Conservation (phyloP, 2,888 invertebrate genomes). For the Drosophila trichaetosa region DNA sequence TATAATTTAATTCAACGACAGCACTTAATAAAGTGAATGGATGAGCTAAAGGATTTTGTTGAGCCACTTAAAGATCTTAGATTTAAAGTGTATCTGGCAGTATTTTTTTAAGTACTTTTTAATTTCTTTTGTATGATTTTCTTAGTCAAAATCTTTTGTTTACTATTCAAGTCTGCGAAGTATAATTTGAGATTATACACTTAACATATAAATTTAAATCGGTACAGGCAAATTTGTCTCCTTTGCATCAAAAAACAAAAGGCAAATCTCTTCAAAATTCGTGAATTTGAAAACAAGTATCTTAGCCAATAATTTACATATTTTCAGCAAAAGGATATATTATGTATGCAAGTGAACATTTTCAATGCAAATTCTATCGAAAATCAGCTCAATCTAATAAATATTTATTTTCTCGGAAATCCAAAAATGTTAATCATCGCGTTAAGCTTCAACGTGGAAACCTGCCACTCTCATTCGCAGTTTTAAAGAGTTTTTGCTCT, state of each 20-base stretch:
- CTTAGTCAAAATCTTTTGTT: neutral
- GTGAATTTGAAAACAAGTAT: neutral
- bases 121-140: neutral
- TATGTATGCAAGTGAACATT: neutral
- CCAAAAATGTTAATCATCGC: neutral
- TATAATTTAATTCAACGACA: neutral
- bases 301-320: neutral
- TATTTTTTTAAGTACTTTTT: neutral
- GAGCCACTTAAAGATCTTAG: neutral
- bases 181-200: neutral
- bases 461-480: neutral
- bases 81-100: neutral
- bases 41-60: neutral
- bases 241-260: neutral
- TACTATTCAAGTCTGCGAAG: neutral
- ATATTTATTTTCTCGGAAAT: neutral
- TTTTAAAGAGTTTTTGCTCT: constrained; percentile 5
- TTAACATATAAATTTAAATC: neutral
- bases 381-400: neutral
- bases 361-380: neutral
- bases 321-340: neutral
- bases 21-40: constrained; percentile 3
- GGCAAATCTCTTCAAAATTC: neutral
- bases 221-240: neutral
- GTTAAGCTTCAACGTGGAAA: neutral